These are phyloP conservation scores for Stomatorhinus ivindoensis DNA, from an alignment of 2,113 vertebrate species.

Conservation along the genomic window DNA sequence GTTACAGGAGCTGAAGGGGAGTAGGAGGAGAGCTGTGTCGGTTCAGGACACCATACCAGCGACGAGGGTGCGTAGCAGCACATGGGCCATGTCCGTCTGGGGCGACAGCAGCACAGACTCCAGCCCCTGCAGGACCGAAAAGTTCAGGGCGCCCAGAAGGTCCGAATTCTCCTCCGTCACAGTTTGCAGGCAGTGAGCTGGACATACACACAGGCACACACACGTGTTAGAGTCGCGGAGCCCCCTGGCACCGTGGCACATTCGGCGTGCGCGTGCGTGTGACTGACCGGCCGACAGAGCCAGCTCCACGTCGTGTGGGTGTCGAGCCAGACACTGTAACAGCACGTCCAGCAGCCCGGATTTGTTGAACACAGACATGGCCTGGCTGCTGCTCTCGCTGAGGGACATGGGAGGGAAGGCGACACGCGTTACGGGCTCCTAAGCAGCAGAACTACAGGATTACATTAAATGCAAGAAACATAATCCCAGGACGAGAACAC, in stretches of 20 bases:
- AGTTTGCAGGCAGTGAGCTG: constrained; percentile 90
- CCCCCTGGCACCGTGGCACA: neutral
- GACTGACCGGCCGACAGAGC: constrained; percentile 65
- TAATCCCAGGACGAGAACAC: neutral
- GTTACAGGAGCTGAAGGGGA: neutral
- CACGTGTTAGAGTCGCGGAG: constrained; percentile 22
- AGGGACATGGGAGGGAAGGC: constrained; percentile 7
- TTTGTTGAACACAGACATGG: constrained; percentile 82
- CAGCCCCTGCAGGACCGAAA: constrained; percentile 57
- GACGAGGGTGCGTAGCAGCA: constrained; percentile 74
- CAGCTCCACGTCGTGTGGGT: constrained; percentile 72
- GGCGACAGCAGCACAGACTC: constrained; percentile 69
- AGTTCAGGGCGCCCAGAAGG: constrained; percentile 67
- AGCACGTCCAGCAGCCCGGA: constrained; percentile 76
- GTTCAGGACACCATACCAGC: constrained; percentile 64
- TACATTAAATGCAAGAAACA: neutral
- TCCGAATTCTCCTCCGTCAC: constrained; percentile 92
- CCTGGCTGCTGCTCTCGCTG: constrained; percentile 86
- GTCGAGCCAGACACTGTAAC: constrained; percentile 75
- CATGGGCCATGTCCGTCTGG: constrained; percentile 65
- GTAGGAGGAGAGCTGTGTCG: neutral
- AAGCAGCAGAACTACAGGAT: neutral
- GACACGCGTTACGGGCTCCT: neutral
- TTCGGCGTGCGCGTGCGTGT: neutral
- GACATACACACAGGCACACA: constrained; percentile 28